These are phyloP conservation scores for Gopherus evgoodei DNA, from an alignment of 2,113 vertebrate genomes.

Conservation along the genomic window DNA sequence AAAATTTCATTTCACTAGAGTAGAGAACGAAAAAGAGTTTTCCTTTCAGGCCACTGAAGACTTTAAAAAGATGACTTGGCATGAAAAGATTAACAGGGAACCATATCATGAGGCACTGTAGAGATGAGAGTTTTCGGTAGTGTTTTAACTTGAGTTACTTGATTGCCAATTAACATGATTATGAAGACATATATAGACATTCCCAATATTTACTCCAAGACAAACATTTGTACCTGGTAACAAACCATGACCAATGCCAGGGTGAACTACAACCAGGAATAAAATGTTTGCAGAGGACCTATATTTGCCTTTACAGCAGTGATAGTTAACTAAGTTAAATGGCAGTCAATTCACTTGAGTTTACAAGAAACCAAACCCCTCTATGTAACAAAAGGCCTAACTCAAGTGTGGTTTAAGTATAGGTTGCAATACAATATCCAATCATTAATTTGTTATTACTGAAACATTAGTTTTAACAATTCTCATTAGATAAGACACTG, in stretches of 20 bases:
- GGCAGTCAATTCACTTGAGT: background rate
- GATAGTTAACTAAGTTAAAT: background rate
- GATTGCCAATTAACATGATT: background rate
- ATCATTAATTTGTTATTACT: background rate
- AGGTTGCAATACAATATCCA: background rate
- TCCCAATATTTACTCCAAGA: background rate
- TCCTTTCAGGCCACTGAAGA: background rate
- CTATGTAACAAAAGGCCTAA: background rate
- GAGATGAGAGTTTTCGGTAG: background rate
- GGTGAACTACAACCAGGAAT: background rate
- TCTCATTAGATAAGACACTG: background rate
- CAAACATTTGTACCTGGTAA: background rate
- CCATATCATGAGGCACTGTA: fast-evolving
- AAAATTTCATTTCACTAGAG: background rate
- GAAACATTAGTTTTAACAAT: background rate
- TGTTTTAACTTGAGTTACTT: background rate
- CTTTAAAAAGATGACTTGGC: background rate
- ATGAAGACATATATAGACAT: background rate
- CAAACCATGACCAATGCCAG: background rate
- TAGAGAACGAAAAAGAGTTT: background rate
- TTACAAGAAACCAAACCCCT: background rate
- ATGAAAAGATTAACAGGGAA: background rate
- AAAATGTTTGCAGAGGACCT: background rate
- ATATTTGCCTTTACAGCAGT: background rate
- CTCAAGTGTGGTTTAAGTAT: background rate